phyloP scores from a whole-genome alignment of 2,797 vertebrate species.

The Syngnathus rostellatus region DNA sequence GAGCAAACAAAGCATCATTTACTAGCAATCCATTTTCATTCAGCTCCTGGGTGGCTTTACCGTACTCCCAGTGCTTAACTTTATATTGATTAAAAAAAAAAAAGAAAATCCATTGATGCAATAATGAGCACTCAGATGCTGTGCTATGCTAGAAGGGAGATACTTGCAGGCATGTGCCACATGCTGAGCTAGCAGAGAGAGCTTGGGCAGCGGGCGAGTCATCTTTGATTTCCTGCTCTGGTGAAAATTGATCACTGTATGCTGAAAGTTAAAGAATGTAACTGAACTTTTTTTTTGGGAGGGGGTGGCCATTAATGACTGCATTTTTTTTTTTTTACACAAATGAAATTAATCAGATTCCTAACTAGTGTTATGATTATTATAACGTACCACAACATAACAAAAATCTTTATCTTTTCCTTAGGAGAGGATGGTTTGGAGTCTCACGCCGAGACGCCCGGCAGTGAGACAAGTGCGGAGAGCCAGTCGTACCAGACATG shows the following conservation, averaged over 20 bases:
- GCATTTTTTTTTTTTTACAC: too few species aligned
- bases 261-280: background rate
- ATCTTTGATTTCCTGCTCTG: constrained; percentile 70
- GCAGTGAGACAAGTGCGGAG: constrained; percentile 74
- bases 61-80: background rate
- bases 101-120: constrained; percentile 10
- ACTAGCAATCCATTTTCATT: constrained; percentile 6
- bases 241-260: constrained; percentile 74
- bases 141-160: constrained; percentile 6
- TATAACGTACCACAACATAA: too few species aligned
- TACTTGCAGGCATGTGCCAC: constrained; percentile 24
- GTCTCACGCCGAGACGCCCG: constrained; percentile 75
- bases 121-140: constrained; percentile 19
- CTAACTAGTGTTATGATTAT: too few species aligned
- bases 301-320: too few species aligned
- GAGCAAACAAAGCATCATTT: background rate
- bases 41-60: background rate
- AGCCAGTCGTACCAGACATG: constrained; percentile 80
- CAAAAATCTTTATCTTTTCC: constrained; percentile 4
- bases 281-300: background rate
- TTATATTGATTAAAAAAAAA: constrained; percentile 8
- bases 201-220: constrained; percentile 53
- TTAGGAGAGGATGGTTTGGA: constrained; percentile 88
- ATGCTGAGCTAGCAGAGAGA: constrained; percentile 60
- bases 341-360: too few species aligned